A percentile compares a stretch with the other conserved stretches of the same genome.
Evolutionary conservation across 2,888 invertebrate species (phyloP).

Genomic region (Xiphydria camelus): DNA sequence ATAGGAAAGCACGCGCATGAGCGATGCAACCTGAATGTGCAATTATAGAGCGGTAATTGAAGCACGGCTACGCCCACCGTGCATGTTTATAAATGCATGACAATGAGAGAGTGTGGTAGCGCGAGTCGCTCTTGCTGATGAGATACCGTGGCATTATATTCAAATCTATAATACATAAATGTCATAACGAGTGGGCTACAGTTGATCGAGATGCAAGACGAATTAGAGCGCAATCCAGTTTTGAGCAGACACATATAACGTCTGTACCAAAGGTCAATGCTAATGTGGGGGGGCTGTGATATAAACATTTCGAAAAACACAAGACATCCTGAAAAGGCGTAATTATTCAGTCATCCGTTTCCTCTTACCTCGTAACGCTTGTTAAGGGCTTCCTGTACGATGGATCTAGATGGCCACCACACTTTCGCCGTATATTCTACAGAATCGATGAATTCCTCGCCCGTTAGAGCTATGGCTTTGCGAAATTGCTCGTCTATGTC

Average conservation of each 20-base stretch:
- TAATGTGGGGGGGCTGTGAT: too few species aligned
- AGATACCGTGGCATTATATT: slow-evolving; percentile 6
- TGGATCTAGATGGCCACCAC: slow-evolving; percentile 86
- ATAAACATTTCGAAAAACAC: too few species aligned
- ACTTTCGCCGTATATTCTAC: slow-evolving; percentile 64
- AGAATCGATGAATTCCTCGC: slow-evolving; percentile 75
- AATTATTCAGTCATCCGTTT: too few species aligned
- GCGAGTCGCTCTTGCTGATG: slow-evolving; percentile 3
- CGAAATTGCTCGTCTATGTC: slow-evolving; percentile 68
- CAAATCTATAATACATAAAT: slow-evolving; percentile 3
- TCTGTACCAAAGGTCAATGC: too few species aligned
- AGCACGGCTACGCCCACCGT: slow-evolving; percentile 10
- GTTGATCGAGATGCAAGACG: too few species aligned
- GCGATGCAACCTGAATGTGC: slow-evolving; percentile 4
- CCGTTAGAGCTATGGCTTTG: slow-evolving; percentile 77
- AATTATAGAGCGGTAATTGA: slow-evolving; percentile 7
- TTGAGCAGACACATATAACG: too few species aligned
- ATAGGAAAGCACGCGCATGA: too few species aligned
- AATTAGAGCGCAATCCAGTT: background rate
- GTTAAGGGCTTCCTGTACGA: slow-evolving; percentile 74
- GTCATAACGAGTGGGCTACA: background rate
- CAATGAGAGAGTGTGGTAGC: slow-evolving; percentile 12
- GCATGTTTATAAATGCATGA: slow-evolving; percentile 8
- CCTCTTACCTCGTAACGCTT: slow-evolving; percentile 66
- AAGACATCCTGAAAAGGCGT: too few species aligned